phyloP scores from a whole-genome alignment of 2,113 vertebrate species.

The Brachionichthys hirsutus region DNA sequence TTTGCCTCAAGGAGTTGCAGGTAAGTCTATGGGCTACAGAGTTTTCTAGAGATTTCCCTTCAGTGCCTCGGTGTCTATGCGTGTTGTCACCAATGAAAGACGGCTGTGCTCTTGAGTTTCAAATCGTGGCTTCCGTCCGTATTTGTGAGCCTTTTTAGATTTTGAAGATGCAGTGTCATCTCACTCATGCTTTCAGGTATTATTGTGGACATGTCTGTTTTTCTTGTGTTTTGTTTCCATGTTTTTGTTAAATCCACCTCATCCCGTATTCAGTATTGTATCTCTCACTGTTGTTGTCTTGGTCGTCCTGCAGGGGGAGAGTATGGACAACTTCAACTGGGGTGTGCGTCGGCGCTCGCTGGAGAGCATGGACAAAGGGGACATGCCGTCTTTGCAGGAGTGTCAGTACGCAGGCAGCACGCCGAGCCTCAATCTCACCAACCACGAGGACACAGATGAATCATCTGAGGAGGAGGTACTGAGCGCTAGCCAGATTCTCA shows the following conservation, averaged over 20 bases:
- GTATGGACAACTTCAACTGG: constrained; percentile 99
- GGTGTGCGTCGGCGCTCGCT: constrained; percentile 95
- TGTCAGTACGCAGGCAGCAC: constrained; percentile 94
- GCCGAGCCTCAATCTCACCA: constrained; percentile 94
- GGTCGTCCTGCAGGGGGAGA: constrained; percentile 87
- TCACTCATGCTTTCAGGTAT: neutral
- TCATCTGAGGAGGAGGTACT: constrained; percentile 98
- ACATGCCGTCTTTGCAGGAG: constrained; percentile 94
- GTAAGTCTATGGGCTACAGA: constrained; percentile 85
- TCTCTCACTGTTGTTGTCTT: constrained; percentile 37
- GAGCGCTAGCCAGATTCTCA: constrained; percentile 95
- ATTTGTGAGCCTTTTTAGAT: constrained; percentile 34
- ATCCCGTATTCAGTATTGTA: neutral
- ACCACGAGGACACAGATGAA: constrained; percentile 98
- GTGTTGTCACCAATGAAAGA: constrained; percentile 13
- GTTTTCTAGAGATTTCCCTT: constrained; percentile 70
- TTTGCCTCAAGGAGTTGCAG: constrained; percentile 99
- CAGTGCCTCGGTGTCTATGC: constrained; percentile 53
- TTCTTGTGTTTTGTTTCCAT: constrained; percentile 17
- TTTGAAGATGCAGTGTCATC: constrained; percentile 24
- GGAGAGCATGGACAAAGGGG: constrained; percentile 98
- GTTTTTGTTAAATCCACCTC: neutral
- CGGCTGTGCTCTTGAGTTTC: constrained; percentile 10
- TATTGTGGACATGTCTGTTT: constrained; percentile 1
- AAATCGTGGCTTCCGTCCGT: constrained; percentile 33